A percentile compares a stretch with the other conserved stretches of the same genome.
Conservation (phyloP, 2,888 invertebrate species). For the Platycheirus albimanus region DNA sequence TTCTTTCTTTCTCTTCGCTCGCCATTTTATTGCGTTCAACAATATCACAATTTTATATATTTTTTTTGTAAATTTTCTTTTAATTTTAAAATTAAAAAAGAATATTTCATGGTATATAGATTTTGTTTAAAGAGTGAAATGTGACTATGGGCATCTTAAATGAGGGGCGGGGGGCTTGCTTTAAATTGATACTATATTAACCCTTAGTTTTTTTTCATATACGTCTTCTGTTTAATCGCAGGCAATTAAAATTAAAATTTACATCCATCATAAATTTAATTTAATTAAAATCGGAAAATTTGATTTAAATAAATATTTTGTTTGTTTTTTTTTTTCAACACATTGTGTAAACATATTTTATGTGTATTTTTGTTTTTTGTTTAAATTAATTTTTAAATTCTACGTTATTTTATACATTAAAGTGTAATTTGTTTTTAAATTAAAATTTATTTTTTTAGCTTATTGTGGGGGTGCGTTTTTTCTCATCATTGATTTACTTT, state of each 20-base stretch:
- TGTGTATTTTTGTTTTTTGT: constrained; percentile 5
- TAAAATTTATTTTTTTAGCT: constrained; percentile 29
- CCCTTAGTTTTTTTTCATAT: constrained; percentile 7
- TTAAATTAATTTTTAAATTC: constrained; percentile 26
- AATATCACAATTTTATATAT: constrained; percentile 66
- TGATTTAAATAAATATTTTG: constrained; percentile 54
- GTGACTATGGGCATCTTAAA: constrained; percentile 40
- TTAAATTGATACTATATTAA: constrained; percentile 34
- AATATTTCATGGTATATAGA: constrained; percentile 33
- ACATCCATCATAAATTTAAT: constrained; percentile 34
- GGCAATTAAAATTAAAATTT: constrained; percentile 55
- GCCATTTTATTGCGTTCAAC: constrained; percentile 41
- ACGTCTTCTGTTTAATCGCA: constrained; percentile 26
- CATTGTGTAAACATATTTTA: constrained; percentile 24
- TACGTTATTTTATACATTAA: constrained; percentile 52
- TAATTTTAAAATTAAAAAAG: constrained; percentile 44
- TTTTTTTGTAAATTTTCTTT: constrained; percentile 64
- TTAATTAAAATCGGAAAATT: constrained; percentile 46
- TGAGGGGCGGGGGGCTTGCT: not conserved
- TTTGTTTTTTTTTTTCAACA: constrained; percentile 38
- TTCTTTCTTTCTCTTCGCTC: constrained; percentile 23
- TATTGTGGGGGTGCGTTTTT: constrained; percentile 62
- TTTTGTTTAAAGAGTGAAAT: constrained; percentile 42
- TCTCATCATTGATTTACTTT: not conserved
- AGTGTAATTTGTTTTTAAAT: constrained; percentile 42